Evolutionary conservation across 2,888 invertebrate species (phyloP), one percentile per base, ranked within the genome.

Genomic region (Napeogenes inachia): DNA sequence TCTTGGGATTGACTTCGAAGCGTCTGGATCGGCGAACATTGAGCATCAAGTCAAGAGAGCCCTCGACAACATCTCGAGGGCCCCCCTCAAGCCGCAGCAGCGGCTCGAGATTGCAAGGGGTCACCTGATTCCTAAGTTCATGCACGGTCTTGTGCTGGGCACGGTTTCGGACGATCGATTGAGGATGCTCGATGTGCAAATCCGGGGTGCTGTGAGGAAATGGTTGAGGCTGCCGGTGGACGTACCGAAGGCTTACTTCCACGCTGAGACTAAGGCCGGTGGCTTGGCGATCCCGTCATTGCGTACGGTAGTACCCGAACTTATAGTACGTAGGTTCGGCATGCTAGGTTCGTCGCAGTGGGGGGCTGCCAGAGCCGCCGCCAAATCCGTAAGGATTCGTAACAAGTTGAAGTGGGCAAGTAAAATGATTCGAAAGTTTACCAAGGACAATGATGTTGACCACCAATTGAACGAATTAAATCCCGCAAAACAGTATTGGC

Each of bases 81-180:
- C 21, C 21, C 21, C 21, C 21, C 21, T 21, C 21, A 21, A 21
- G 21, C 21, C 21, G 21, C 21, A 21, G 21, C 21, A 21, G 21
- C 21, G 21, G 21, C 21, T 21, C 21, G 21, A 58, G 33, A 35
- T 81, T 0, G 64, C 85, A 54, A 69, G 80, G 64, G 71, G 63
- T 3, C 74, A 80, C 71, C 71, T 86, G 45, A 67, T 85, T 13
- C 84, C 82, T 13, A 35, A 38, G 54, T 78, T 76, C 65, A 66
- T 76, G 54, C 83, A 85, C 64, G 63, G 69, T 6, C 55, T 86
- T 12, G 77, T 77, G 54, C 56, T 83, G 3, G 80, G 75, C 2
- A 70, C 70, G 12, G 59, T 72, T 6, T 54, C 68, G 66, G 70
- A 71, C 35, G 68, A 68, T 1, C 66, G 71, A 45, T 66, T 86